These are phyloP conservation scores for Chondrilla cf. caribensis DNA, from an alignment of 37 sponge, comb jelly and placozoan species.

Conservation along the genomic window DNA sequence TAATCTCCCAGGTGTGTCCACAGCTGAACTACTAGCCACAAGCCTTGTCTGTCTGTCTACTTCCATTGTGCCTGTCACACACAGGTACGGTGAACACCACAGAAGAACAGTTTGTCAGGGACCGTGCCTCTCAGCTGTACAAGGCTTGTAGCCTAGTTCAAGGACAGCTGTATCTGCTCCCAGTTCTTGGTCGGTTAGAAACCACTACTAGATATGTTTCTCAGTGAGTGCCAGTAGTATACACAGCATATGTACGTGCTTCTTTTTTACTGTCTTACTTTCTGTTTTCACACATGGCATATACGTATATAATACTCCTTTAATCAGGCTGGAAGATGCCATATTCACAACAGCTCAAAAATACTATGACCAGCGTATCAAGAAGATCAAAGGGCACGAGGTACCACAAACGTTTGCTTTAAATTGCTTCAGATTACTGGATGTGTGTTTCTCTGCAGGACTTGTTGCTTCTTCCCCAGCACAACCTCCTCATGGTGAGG, in stretches of 20 bases:
- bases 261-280: too few relatives aligned
- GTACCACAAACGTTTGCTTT: too few relatives aligned
- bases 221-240: not conserved
- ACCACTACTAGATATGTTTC: constrained; percentile 12
- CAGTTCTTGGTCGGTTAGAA: constrained; percentile 19
- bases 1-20: not conserved
- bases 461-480: constrained; percentile 32
- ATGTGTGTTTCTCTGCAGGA: constrained; percentile 17
- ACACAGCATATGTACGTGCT: not conserved
- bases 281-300: too few relatives aligned
- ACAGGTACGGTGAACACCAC: not conserved
- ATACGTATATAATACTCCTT: too few relatives aligned
- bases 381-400: constrained; percentile 68
- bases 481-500: constrained; percentile 63
- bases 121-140: constrained; percentile 27
- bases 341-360: constrained; percentile 58
- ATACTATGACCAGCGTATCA: constrained; percentile 77
- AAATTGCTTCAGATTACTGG: not conserved
- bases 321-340: constrained; percentile 73
- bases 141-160: constrained; percentile 35
- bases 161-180: constrained; percentile 38
- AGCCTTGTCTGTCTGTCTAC: too few relatives aligned
- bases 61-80: too few relatives aligned
- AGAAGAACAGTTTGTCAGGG: not conserved
- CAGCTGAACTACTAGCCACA: too few relatives aligned